Conservation (phyloP, 1,140 invertebrate genomes). For the Drosophila lowei region DNA sequence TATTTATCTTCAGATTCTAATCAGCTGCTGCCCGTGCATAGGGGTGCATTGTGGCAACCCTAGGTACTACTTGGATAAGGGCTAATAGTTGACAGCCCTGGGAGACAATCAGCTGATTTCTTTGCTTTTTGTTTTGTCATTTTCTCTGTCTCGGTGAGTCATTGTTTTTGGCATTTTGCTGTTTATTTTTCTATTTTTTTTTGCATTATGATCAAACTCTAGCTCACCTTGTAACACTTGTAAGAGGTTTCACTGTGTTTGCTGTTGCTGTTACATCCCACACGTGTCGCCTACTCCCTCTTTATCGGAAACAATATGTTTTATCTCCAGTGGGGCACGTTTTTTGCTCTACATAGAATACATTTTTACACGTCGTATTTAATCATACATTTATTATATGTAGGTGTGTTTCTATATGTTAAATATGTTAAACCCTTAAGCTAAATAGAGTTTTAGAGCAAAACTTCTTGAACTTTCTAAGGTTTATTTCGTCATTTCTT, state of each 20-base stretch:
- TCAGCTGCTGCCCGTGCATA: slow-evolving; percentile 37
- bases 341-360: slow-evolving; percentile 15
- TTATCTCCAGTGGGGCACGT: slow-evolving; percentile 26
- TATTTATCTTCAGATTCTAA: slow-evolving; percentile 44
- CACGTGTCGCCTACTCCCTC: slow-evolving; percentile 25
- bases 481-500: slow-evolving; percentile 39
- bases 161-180: slow-evolving; percentile 1
- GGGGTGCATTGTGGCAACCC: not conserved
- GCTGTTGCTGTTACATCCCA: slow-evolving; percentile 27
- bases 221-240: slow-evolving; percentile 49
- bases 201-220: slow-evolving; percentile 10
- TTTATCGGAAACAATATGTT: not conserved
- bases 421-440: not conserved
- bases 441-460: not conserved
- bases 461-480: slow-evolving; percentile 43
- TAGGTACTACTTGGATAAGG: no score
- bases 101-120: slow-evolving; percentile 28
- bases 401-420: not conserved
- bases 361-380: slow-evolving; percentile 12
- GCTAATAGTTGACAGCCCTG: slow-evolving; percentile 18
- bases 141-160: slow-evolving; percentile 31
- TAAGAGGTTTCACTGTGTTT: slow-evolving; percentile 22
- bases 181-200: slow-evolving; percentile 20
- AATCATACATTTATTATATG: slow-evolving; percentile 7
- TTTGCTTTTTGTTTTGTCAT: slow-evolving; percentile 16